phyloP scores from a whole-genome alignment of 2,797 vertebrate genomes.

The Tympanoctomys barrerae region DNA sequence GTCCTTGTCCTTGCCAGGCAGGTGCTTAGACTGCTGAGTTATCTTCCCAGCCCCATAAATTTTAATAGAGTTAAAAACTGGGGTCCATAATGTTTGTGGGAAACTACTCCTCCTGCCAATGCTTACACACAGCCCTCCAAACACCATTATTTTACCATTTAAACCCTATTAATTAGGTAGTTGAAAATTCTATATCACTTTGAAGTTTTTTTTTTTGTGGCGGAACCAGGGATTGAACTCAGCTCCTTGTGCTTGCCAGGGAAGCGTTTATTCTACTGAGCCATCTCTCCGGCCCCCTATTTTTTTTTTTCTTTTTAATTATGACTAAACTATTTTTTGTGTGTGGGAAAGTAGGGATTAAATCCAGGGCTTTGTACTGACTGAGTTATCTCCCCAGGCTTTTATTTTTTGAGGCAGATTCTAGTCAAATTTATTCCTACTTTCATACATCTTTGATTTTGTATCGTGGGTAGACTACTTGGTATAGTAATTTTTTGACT shows the following conservation, averaged over 20 bases:
- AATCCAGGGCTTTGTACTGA: background rate
- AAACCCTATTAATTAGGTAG: background rate
- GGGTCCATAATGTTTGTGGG: background rate
- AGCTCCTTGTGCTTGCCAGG: no score
- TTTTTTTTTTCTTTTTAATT: background rate
- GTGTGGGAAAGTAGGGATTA: background rate
- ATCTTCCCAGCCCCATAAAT: background rate
- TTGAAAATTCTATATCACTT: background rate
- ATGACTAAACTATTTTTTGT: background rate
- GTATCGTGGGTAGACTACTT: background rate
- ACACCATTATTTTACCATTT: background rate
- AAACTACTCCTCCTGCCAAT: background rate
- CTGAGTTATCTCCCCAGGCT: no score
- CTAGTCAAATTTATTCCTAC: background rate
- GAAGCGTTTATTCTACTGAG: no score
- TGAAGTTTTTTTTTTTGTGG: background rate
- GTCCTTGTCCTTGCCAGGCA: no score
- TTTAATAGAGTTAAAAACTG: background rate
- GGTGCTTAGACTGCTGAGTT: no score
- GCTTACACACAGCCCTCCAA: background rate
- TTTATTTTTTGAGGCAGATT: background rate
- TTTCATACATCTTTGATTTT: background rate
- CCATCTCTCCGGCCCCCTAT: no score
- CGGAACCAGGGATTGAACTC: no score
- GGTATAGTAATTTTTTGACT: background rate